Evolutionary conservation across 2,888 invertebrate species (phyloP).

Genomic region (Ennomos erosarius): DNA sequence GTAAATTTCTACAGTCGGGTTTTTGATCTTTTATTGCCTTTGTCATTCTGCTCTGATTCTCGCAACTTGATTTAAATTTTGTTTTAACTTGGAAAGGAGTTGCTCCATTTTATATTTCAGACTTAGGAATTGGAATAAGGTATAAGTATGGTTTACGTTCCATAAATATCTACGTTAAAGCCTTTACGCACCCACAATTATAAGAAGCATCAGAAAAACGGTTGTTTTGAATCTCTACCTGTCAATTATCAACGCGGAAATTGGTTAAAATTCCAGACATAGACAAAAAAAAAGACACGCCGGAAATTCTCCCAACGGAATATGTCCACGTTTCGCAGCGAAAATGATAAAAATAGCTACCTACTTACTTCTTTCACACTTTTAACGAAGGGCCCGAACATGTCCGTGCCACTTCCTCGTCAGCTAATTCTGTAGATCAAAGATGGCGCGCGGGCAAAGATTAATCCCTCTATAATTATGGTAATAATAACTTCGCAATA

Average conservation of each 20-base stretch:
- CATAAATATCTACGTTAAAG: too few species aligned
- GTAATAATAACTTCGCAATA: conserved; percentile 59
- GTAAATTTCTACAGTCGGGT: too few species aligned
- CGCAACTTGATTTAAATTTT: too few species aligned
- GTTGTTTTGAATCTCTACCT: conserved; percentile 15
- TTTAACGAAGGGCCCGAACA: conserved; percentile 35
- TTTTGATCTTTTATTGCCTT: too few species aligned
- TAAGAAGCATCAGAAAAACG: conserved; percentile 2
- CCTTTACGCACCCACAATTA: background rate
- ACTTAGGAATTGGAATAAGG: too few species aligned
- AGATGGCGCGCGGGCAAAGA: conserved; percentile 50
- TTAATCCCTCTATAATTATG: conserved; percentile 68
- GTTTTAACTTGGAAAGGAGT: too few species aligned
- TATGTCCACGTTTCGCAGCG: conserved; percentile 57
- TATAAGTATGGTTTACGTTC: too few species aligned
- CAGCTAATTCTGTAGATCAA: conserved; percentile 69
- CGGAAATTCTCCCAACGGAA: conserved; percentile 46
- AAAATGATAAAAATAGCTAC: conserved; percentile 49
- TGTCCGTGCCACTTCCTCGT: conserved; percentile 60
- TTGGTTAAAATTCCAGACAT: conserved; percentile 24
- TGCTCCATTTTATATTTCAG: too few species aligned
- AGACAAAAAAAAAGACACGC: conserved; percentile 24
- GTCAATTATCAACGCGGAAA: conserved; percentile 25
- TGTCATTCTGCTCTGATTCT: too few species aligned
- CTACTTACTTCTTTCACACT: conserved; percentile 27